Conservation (phyloP, 2,113 vertebrate species). For the Varanus komodoensis region DNA sequence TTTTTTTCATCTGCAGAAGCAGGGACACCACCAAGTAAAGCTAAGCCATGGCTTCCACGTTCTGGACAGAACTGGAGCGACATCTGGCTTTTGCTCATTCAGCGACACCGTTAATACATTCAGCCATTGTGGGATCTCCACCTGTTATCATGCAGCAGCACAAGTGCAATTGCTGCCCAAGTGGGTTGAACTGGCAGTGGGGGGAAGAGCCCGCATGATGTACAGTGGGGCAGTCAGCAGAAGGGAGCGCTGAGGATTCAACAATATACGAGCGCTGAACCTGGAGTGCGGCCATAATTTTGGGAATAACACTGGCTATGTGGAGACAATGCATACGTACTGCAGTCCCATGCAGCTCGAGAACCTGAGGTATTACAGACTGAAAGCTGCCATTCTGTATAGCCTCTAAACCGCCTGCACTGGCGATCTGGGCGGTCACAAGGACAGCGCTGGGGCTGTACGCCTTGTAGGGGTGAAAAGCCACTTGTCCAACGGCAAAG, state of each 20-base stretch:
- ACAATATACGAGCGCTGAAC: no score
- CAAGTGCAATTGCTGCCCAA: background rate
- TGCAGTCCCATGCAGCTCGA: background rate
- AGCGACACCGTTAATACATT: no score
- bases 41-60: no score
- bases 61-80: background rate
- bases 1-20: no score
- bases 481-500: no score
- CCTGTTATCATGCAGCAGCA: background rate
- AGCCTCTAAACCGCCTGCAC: no score
- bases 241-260: no score
- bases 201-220: background rate
- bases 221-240: background rate
- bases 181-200: background rate
- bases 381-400: background rate
- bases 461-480: no score
- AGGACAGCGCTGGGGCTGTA: no score
- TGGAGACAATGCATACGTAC: background rate
- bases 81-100: background rate
- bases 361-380: background rate
- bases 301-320: background rate
- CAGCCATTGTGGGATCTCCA: background rate
- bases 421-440: no score
- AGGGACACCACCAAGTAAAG: no score
- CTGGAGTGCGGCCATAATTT: background rate